Evolutionary conservation across 2,797 vertebrate species (phyloP).

Genomic region (Jordanella pulchra): DNA sequence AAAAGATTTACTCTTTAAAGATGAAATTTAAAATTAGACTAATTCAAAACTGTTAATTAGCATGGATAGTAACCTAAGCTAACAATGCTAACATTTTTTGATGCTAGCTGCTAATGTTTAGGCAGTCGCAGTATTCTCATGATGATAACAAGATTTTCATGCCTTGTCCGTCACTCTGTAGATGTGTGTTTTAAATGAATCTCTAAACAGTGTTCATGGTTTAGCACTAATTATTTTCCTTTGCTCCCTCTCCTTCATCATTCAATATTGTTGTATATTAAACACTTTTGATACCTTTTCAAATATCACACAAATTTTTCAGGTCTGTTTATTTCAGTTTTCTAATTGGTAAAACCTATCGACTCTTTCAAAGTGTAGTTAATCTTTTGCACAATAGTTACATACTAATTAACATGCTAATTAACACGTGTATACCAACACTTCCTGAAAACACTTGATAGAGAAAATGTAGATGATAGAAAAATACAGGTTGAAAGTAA

Average conservation of each 20-base stretch:
- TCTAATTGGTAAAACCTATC: background rate
- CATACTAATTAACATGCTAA: background rate
- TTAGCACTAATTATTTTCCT: background rate
- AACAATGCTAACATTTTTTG: background rate
- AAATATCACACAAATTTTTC: background rate
- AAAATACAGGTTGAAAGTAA: background rate
- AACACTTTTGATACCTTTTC: background rate
- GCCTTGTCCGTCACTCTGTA: background rate
- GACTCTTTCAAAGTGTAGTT: background rate
- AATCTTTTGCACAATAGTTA: background rate
- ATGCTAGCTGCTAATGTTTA: background rate
- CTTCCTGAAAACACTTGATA: background rate
- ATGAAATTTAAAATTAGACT: background rate
- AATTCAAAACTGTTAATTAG: background rate
- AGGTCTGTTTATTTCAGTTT: background rate
- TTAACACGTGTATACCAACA: background rate
- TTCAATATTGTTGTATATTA: background rate
- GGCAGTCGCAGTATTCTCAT: background rate
- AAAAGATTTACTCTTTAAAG: background rate
- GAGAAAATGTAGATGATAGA: background rate
- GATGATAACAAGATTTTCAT: background rate
- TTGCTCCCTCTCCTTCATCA: background rate
- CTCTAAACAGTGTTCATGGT: background rate
- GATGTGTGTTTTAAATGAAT: background rate
- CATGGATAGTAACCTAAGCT: background rate